Evolutionary conservation across 2,888 invertebrate genomes (phyloP), one percentile per base, ranked within the genome.

Genomic region (Drosophila gaucha): DNA sequence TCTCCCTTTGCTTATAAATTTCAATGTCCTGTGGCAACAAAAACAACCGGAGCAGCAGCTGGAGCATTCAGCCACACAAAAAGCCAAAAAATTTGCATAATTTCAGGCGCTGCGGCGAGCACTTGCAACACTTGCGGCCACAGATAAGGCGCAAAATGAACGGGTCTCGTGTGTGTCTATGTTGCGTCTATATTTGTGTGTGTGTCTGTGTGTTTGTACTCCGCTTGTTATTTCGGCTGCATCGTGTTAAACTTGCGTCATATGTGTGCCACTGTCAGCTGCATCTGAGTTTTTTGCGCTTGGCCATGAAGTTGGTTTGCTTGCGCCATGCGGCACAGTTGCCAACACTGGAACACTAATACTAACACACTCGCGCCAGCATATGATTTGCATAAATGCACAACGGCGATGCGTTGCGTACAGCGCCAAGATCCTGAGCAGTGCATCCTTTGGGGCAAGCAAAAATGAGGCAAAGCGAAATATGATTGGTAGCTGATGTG

Each of bases 91-190:
- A 83, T 83, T 87, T 78, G 83, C 83, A 83, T 83, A 83, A 87
- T 83, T 85, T 83, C 82, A 75, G 78, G 71, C 69, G 64, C 67
- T 72, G 66, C 46, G 60, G 69, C 76, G 55, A 72, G 60, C 73
- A 73, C 59, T 60, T 59, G 74, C 67, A 68, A 59, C 78, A 86
- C 80, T 86, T 82, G 87, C 71, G 66, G 59, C 73, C 65, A 66
- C 71, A 84, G 80, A 82, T 82, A 82, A 82, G 87, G 78, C 80
- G 65, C 65, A 84, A 84, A 71, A 82, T 80, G 85, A 80, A 84
- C 80, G 84, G 63, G 77, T 60, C 57, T 62, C 52, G 18, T 31
- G 26, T 39, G 39, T 51, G 41, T 38, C 30, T 35, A 41, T 38
- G 31, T n/a, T 18, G 22, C 20, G 20, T 46, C 47, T 28, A 22